These are phyloP conservation scores for Gadopsis bispinosus DNA, from an alignment of 2,797 vertebrate genomes.

Conservation along the genomic window DNA sequence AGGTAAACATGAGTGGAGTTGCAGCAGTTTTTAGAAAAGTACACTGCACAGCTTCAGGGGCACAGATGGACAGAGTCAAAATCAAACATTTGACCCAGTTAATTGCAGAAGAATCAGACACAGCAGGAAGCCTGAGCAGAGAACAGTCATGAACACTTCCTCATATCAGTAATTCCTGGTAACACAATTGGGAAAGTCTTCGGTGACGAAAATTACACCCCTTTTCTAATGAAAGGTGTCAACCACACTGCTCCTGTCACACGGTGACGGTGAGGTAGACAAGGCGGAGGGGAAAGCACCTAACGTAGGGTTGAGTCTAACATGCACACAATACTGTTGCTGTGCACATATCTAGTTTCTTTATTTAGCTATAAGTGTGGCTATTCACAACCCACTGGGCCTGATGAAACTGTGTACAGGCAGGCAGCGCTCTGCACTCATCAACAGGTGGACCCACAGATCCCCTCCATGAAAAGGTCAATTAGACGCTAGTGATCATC, in stretches of 20 bases:
- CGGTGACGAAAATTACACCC: constrained; percentile 13
- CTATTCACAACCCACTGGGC: constrained; percentile 50
- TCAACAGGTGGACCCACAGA: constrained; percentile 68
- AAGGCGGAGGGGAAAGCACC: constrained; percentile 40
- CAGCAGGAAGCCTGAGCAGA: constrained; percentile 57
- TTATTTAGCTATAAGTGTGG: constrained; percentile 49
- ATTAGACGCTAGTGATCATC: constrained; percentile 33
- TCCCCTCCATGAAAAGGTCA: constrained; percentile 60
- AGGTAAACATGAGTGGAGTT: neutral
- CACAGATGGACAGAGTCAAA: constrained; percentile 3
- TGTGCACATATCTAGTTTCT: constrained; percentile 30
- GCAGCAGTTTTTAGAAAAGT: neutral
- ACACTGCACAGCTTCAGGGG: neutral
- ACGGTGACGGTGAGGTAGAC: constrained; percentile 8
- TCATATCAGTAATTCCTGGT: constrained; percentile 57
- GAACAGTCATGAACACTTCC: constrained; percentile 55
- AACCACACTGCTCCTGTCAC: constrained; percentile 23
- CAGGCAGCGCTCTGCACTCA: constrained; percentile 33
- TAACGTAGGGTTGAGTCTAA: neutral
- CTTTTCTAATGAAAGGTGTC: constrained; percentile 31
- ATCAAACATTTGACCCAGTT: constrained; percentile 51
- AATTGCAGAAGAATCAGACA: constrained; percentile 36
- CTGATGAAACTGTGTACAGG: constrained; percentile 33
- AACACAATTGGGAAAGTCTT: constrained; percentile 60
- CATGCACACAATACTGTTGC: neutral